A percentile compares a stretch with the other conserved stretches of the same genome.
phyloP scores from a whole-genome alignment of 2,113 vertebrate genomes.

The Struthio camelus region DNA sequence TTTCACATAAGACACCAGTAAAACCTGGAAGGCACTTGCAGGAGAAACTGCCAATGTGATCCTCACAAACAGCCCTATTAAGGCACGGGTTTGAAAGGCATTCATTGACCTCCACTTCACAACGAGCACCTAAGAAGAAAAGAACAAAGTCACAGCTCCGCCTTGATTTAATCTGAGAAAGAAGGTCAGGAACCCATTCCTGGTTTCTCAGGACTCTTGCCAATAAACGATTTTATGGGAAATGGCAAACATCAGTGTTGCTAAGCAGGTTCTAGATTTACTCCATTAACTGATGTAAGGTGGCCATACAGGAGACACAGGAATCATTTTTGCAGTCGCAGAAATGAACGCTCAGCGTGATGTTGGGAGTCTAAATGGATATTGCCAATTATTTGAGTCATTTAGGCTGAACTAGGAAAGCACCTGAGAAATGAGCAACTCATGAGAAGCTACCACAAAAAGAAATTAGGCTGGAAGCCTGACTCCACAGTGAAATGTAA shows the following conservation, averaged over 20 bases:
- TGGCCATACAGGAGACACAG: neutral
- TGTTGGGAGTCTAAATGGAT: neutral
- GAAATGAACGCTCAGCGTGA: neutral
- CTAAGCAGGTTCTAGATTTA: neutral
- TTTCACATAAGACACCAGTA: constrained; percentile 86
- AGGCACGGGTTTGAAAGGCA: constrained; percentile 90
- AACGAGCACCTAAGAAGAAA: constrained; percentile 74
- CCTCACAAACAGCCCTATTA: constrained; percentile 89
- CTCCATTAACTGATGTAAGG: neutral
- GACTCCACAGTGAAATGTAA: neutral
- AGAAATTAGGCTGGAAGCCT: neutral
- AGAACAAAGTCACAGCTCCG: neutral
- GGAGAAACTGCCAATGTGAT: constrained; percentile 82
- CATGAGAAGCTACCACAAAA: neutral
- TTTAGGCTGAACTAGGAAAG: neutral
- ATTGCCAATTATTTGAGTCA: neutral
- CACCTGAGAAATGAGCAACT: neutral
- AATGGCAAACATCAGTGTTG: neutral
- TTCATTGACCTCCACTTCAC: constrained; percentile 92
- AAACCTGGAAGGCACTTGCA: constrained; percentile 90
- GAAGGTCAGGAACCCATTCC: neutral
- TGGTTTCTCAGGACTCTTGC: neutral
- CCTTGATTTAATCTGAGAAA: neutral
- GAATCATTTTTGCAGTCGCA: neutral
- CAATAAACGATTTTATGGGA: neutral